Evolutionary conservation across 2,797 vertebrate genomes (phyloP).

Genomic region (Sphaeramia orbicularis): DNA sequence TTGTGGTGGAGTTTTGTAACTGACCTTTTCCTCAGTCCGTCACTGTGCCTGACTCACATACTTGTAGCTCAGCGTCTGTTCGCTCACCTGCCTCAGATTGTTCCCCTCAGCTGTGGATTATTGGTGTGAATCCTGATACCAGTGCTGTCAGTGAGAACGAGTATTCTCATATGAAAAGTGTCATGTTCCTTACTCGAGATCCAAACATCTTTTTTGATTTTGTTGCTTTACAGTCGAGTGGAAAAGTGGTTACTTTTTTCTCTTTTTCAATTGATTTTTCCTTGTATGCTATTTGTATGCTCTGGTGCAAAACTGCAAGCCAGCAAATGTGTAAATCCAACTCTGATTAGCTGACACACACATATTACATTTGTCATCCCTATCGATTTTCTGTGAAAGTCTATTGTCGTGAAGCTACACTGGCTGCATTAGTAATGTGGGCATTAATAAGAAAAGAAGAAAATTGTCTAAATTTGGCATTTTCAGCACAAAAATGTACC

Average conservation of each 20-base stretch:
- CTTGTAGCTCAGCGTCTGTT: no score
- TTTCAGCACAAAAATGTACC: constrained; percentile 14
- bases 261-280: no score
- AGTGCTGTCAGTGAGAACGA: no score
- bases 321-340: neutral
- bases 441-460: constrained; percentile 20
- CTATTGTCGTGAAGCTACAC: neutral
- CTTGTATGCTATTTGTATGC: neutral
- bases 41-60: neutral
- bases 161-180: no score
- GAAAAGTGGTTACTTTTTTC: no score
- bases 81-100: neutral
- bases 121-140: neutral
- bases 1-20: no score
- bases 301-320: neutral
- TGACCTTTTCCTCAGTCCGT: neutral
- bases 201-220: no score
- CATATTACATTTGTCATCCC: neutral
- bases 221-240: no score
- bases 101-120: neutral
- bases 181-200: no score
- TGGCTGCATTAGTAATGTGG: constrained; percentile 2
- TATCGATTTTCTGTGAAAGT: constrained; percentile 1
- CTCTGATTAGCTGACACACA: neutral
- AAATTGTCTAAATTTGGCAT: neutral